Percentiles rank a stretch among this genome's conserved stretches.
Conservation (phyloP, 2,888 invertebrate species). For the Endomychus coccineus region DNA sequence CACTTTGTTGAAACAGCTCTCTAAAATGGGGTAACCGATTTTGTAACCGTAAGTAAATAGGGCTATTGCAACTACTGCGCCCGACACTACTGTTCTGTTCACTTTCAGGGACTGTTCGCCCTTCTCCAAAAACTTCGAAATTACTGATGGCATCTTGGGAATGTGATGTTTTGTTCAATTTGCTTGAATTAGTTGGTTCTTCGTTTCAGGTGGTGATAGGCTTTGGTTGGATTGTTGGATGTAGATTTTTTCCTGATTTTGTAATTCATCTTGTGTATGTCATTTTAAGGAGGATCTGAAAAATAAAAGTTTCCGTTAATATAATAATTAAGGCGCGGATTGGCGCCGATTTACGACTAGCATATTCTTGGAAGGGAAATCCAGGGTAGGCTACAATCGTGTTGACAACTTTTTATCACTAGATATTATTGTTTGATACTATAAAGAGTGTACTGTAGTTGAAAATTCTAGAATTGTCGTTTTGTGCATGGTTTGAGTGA, state of each 20-base stretch:
- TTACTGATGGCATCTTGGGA: conserved; percentile 53
- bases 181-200: not conserved
- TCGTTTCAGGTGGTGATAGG: not conserved
- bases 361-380: no score
- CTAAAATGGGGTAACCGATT: conserved; percentile 54
- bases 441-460: no score
- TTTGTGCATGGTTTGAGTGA: no score
- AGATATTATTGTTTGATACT: no score
- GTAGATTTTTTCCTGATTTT: conserved; percentile 9
- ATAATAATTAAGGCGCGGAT: no score
- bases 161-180: not conserved
- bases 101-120: conserved; percentile 50
- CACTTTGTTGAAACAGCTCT: conserved; percentile 39
- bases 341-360: no score
- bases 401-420: no score
- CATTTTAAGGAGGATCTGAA: not conserved
- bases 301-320: no score
- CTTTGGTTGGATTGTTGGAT: not conserved
- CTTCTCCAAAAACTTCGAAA: conserved; percentile 59
- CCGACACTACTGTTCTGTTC: conserved; percentile 52
- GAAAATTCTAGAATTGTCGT: no score
- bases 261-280: conserved; percentile 6
- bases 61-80: conserved; percentile 53
- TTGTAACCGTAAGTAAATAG: conserved; percentile 52
- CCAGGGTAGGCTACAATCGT: no score